These are phyloP conservation scores for Agrilus mali DNA, from an alignment of 2,888 invertebrate genomes.

Conservation along the genomic window DNA sequence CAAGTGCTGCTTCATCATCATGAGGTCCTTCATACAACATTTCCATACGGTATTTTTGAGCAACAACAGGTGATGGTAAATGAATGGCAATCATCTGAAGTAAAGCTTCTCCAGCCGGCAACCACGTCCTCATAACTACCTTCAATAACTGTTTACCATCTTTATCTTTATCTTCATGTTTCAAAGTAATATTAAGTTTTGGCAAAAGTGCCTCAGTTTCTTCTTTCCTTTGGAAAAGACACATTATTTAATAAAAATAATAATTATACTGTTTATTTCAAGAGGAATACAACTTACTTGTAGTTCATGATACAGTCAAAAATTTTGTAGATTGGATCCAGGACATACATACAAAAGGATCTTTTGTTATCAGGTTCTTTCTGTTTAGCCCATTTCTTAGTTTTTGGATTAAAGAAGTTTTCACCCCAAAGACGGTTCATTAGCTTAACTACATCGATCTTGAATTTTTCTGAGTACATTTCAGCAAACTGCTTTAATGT, in stretches of 20 bases:
- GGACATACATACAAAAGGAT: slow-evolving; percentile 97
- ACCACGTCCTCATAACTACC: slow-evolving; percentile 97
- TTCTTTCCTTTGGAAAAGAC: slow-evolving; percentile 57
- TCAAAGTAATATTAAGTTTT: slow-evolving; percentile 84
- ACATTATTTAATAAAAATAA: background rate
- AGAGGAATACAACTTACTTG: slow-evolving; percentile 21
- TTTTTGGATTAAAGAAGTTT: slow-evolving; percentile 94
- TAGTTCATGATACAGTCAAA: slow-evolving; percentile 55
- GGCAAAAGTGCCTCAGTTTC: slow-evolving; percentile 77
- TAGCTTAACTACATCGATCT: slow-evolving; percentile 90
- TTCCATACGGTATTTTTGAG: slow-evolving; percentile 99
- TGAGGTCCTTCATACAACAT: slow-evolving; percentile 84
- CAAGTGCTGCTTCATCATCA: slow-evolving; percentile 72
- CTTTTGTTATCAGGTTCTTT: slow-evolving; percentile 87
- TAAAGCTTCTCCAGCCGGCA: slow-evolving; percentile 98
- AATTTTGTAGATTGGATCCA: slow-evolving; percentile 96
- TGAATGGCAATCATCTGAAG: slow-evolving; percentile 99
- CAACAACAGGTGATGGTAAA: slow-evolving; percentile 95
- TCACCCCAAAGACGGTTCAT: slow-evolving; percentile 99
- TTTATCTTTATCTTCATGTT: slow-evolving; percentile 91
- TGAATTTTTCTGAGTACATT: slow-evolving; percentile 98
- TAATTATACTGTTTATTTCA: background rate
- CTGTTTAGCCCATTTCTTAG: slow-evolving; percentile 96
- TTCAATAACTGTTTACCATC: slow-evolving; percentile 94
- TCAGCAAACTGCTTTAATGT: slow-evolving; percentile 99